Evolutionary conservation across 2,888 invertebrate species (phyloP), one percentile per base, ranked within the genome.

Genomic region (Agrilus mali): DNA sequence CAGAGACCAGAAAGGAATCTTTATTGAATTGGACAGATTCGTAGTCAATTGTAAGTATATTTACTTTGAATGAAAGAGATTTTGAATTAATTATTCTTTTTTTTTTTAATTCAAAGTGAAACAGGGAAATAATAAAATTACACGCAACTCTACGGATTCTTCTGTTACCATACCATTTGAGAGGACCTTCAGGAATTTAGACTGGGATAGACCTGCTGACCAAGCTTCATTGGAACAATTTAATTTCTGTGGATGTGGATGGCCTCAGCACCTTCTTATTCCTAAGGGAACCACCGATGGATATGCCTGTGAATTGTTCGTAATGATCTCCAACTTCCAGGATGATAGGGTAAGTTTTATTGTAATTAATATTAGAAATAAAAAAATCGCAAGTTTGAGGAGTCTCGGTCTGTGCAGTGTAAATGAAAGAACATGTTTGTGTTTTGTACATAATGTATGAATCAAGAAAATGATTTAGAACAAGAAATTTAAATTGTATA

Each of bases 231-330:
- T 68, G 43, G 67, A 65, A 7, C 69, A 72, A 51, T 84, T 83
- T 67, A 82, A 83, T 67, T 86, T 84, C 74, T 90, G 89, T 67
- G 88, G 88, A 47, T 90, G 89, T 56, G 87, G 88, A 40, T 88
- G 88, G 86, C 88, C 88, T 0, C 80, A 86, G 47, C 86, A 88
- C 64, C 74, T 88, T 76, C 71, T 87, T 6, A 52, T 86, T 32
- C 83, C 87, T 0, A 82, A 78, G 64, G 88, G 88, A 4, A 78
- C 63, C 4, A 57, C 71, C 0, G 69, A 73, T 45, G 87, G 87
- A 1, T 78, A 74, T 64, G 65, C 70, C 0, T 75, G 79, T 57
- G 77, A 83, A 51, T 66, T 87, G 34, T 87, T 85, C 61, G 80
- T 75, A 35, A 86, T 87, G 85, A 70, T 87, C 45, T 81, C 86